phyloP scores from a whole-genome alignment of 2,113 vertebrate species.

The Pelmatolapia mariae region DNA sequence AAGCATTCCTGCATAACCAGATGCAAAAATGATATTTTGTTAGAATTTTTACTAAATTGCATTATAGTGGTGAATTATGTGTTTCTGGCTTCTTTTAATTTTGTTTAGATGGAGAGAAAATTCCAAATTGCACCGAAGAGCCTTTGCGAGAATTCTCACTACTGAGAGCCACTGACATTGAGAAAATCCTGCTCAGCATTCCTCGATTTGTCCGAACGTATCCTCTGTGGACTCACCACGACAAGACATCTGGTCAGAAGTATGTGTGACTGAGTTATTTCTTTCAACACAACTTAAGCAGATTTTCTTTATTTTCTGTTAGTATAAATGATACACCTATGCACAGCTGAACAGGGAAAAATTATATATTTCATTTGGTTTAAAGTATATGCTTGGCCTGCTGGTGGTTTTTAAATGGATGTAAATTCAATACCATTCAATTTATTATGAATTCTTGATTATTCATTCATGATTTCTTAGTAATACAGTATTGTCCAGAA shows the following conservation, averaged over 20 bases:
- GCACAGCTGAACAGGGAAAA: neutral
- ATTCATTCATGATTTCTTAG: neutral
- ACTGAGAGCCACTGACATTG: slow-evolving; percentile 30
- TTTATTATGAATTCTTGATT: fast-evolving
- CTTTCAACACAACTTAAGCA: neutral
- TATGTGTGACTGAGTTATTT: neutral
- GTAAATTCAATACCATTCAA: neutral
- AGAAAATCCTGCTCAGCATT: slow-evolving; percentile 56
- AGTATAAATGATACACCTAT: fast-evolving
- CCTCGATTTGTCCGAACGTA: slow-evolving; percentile 23
- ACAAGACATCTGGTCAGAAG: neutral
- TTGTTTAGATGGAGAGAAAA: slow-evolving; percentile 45
- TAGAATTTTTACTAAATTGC: neutral
- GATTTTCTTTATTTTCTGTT: fast-evolving
- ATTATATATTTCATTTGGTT: neutral
- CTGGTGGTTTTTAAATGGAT: fast-evolving
- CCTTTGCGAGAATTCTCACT: slow-evolving; percentile 21
- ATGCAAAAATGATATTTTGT: neutral
- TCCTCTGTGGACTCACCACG: slow-evolving; percentile 8
- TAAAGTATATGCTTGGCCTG: neutral
- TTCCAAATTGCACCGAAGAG: slow-evolving; percentile 47
- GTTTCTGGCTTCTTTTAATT: neutral
- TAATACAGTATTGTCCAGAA: neutral
- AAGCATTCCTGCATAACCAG: fast-evolving
- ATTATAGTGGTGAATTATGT: neutral